Base-by-base conservation (phyloP, 2,797 vertebrate genomes). In the Scolopax rusticola region DNA sequence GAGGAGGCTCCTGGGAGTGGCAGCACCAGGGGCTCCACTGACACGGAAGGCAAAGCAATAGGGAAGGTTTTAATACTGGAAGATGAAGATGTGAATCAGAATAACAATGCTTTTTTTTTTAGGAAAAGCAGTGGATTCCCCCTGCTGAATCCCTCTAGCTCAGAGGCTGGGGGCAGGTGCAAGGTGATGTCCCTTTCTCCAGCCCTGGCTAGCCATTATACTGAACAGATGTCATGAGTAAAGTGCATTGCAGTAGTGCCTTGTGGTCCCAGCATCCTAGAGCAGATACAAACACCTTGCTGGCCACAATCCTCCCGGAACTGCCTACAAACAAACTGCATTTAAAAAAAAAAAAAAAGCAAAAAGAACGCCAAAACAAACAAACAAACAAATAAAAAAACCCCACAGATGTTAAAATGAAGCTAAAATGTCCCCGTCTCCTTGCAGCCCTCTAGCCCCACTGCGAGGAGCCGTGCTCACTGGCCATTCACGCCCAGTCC, bases 401-500 rank as follows among this genome's bases (percentile, higher is more conserved):
- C 40, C 41, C 7, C 47, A 48, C 47, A 23, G 1, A 43, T 11
- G 8, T 20, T 41, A 7, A 76, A 79, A 65, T 10, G 30, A 60
- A 59, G 57, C 36, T 33, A 8, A 76, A 70, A 77, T 8, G 17
- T 25, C 45, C 45, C 47, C 25, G 10, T 6, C 3, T 73, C 63
- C 47, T 48, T 61, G 41, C 50, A 68, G 27, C 59, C 70, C 32
- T 71, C 21, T 9, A 78, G 14, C 10, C 64, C 8, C 32, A 0
- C 24, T 40, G 41, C 1, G 2, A n/a, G 41, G 30, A 47, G 38
- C 8, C 4, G 1, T 11, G 47, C 41, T 74, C 36, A 4, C 50
- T 0, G 6, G 47, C 48, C 19, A 14, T 57, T 71, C 1, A 0
- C 38, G 16, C 43, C 76, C 61, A 12, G 17, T 30, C 36, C 2